phyloP scores from a whole-genome alignment of 2,888 invertebrate species.

The Mythimna lalbum region DNA sequence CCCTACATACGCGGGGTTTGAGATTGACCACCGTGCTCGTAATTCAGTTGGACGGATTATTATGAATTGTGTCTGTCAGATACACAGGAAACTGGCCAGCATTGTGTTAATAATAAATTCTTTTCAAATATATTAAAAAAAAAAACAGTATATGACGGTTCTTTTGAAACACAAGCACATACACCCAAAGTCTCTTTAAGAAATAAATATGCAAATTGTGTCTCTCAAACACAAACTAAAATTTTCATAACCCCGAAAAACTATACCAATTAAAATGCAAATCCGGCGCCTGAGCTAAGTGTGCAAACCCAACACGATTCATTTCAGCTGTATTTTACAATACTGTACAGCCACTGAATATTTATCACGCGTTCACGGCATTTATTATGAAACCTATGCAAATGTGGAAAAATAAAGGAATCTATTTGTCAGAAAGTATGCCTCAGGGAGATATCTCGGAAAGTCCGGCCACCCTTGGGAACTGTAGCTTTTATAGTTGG shows the following conservation, averaged over 20 bases:
- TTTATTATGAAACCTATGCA: slow-evolving; percentile 69
- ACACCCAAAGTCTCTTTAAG: background rate
- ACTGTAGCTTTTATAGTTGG: slow-evolving; percentile 49
- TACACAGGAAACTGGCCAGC: too few relatives aligned
- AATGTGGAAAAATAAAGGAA: slow-evolving; percentile 64
- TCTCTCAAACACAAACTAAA: slow-evolving; percentile 29
- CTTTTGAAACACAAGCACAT: background rate
- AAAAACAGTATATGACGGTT: background rate
- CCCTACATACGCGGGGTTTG: too few relatives aligned
- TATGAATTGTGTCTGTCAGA: background rate
- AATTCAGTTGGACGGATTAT: too few relatives aligned
- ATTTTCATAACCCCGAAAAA: slow-evolving; percentile 50
- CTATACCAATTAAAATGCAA: slow-evolving; percentile 58
- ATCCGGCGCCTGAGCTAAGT: slow-evolving; percentile 41
- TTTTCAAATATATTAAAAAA: background rate
- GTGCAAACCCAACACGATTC: slow-evolving; percentile 54
- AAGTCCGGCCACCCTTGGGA: slow-evolving; percentile 49
- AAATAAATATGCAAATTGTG: slow-evolving; percentile 9
- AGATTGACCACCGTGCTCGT: too few relatives aligned
- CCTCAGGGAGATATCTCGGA: slow-evolving; percentile 49
- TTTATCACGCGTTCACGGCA: slow-evolving; percentile 63
- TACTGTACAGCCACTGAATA: slow-evolving; percentile 63
- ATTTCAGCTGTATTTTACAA: slow-evolving; percentile 60
- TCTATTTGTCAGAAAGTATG: slow-evolving; percentile 61
- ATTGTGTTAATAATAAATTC: background rate